phyloP scores from a whole-genome alignment of 2,113 vertebrate genomes.

The Syngnathus typhle region DNA sequence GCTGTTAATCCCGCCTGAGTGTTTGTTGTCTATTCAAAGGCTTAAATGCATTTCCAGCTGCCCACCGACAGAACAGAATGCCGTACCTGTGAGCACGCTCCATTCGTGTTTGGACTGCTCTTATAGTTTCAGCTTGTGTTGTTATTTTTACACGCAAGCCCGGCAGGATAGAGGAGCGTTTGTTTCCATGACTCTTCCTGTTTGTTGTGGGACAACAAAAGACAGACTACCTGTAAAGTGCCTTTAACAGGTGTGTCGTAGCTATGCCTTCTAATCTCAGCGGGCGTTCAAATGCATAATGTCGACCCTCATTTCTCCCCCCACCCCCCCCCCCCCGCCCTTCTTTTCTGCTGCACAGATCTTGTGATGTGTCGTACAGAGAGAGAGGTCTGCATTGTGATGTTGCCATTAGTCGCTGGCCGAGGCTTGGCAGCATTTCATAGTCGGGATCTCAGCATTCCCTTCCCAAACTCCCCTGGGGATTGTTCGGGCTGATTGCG shows the following conservation, averaged over 20 bases:
- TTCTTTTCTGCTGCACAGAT: not conserved
- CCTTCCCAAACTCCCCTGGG: not conserved
- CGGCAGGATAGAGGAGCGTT: not conserved
- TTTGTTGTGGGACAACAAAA: not conserved
- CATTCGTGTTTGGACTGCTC: slow-evolving; percentile 1
- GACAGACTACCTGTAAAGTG: not conserved
- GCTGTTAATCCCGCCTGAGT: no score
- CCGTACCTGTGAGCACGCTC: not conserved
- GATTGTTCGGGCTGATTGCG: slow-evolving; percentile 8
- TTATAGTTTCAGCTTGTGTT: not conserved
- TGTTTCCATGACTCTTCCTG: not conserved
- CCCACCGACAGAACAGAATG: no score
- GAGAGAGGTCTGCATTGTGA: not conserved
- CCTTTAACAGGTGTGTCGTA: not conserved
- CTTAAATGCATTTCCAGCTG: no score
- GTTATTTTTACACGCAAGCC: slow-evolving; percentile 6
- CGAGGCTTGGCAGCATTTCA: slow-evolving; percentile 7
- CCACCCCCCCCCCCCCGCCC: not conserved
- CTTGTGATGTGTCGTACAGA: not conserved
- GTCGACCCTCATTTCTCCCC: not conserved
- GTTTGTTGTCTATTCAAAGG: no score
- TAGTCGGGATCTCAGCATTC: slow-evolving; percentile 10
- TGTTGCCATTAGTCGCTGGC: slow-evolving; percentile 8
- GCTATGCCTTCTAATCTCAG: not conserved
- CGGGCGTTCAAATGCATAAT: not conserved